Evolutionary conservation across 1,140 invertebrate genomes (phyloP), one percentile per base, ranked within the genome.

Genomic region (Anastrepha ludens): DNA sequence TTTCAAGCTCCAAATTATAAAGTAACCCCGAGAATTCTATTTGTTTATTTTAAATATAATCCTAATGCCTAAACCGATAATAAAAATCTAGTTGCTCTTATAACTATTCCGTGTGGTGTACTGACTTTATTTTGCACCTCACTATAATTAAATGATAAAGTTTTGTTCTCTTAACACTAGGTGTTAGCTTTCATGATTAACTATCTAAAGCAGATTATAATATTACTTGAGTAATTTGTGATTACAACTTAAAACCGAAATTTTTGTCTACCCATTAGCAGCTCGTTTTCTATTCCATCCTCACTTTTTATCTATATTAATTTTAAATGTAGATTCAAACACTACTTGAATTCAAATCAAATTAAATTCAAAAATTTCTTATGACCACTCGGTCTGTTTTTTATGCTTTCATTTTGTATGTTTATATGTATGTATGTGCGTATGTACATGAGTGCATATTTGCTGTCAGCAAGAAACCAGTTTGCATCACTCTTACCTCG

Each of bases 401-500:
- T 44, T 17, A 74, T 74, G 67, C 67, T 44, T 47, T 17, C 39
- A 74, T 74, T 74, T 67, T 39, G 39, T 39, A 29, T 55, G 2
- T 55, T 6, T 11, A 55, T 11, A 55, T 55, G 11, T 0, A 55
- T 55, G 11, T 11, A 55, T 55, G 11, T 55, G 11, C 50, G 11
- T 55, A 55, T 11, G 11, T 55, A 55, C 50, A 55, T 55, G 50
- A 6, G 50, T 55, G 11, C n/a, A 47, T 74, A 74, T 74, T 74
- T 74, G 41, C 67, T 74, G 44, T 74, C 67, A 74, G 39, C 13
- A 17, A 74, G 41, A 74, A 74, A 74, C 67, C 67, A 74, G 67
- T 74, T 74, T 74, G 17, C 3, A 74, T 13, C 41, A 39, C 67
- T 44, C 41, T 44, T 74, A 74, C 41, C 15, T 39, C 67, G 41